Evolutionary conservation across 2,797 vertebrate species (phyloP), one percentile per base, ranked within the genome.

Genomic region (Hippoglossus hippoglossus): DNA sequence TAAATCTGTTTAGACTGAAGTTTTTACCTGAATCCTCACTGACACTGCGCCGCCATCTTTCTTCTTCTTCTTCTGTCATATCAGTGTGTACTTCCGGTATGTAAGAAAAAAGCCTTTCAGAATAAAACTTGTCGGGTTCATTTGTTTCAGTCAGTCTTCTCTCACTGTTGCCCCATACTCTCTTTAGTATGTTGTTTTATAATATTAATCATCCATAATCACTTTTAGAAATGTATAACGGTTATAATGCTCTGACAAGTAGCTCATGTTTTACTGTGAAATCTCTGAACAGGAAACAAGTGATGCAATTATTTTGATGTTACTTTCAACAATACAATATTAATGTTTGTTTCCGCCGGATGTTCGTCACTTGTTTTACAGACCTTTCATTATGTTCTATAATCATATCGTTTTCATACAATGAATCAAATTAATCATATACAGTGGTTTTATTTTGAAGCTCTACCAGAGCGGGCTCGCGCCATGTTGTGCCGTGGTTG

Each of bases 391-490:
- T 13, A 9, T 54, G 13, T 54, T 8, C 0, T 6, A 18, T n/a
- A 19, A 16, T 47, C 18, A 19, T 18, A 6, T 18, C 18, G 6
- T 6, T 6, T 47, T 19, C 3, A 6, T 18, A 47, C 12, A 18
- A 47, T 6, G 0, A 6, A 13, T 24, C 12, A 52, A 22, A 24
- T 56, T 6, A 19, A 7, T 44, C 26, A 25, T 28, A 18, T 18
- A 3, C 6, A 15, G 5, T 25, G 2, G 36, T 25, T 65, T 73
- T 75, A 73, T 81, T 77, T 53, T 73, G 70, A 81, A 77, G 18
- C 11, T 4, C 22, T 12, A 3, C 22, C 18, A 7, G 19, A 10
- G 13, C 12, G 8, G 7, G 26, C 31, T 59, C 61, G 57, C 5
- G 53, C 70, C 15, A 47, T 53, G 46, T 24, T 22, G 7, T 47